A percentile compares a stretch with the other conserved stretches of the same genome.
Conservation (phyloP, 2,888 invertebrate species). For the Girardia tigrina region DNA sequence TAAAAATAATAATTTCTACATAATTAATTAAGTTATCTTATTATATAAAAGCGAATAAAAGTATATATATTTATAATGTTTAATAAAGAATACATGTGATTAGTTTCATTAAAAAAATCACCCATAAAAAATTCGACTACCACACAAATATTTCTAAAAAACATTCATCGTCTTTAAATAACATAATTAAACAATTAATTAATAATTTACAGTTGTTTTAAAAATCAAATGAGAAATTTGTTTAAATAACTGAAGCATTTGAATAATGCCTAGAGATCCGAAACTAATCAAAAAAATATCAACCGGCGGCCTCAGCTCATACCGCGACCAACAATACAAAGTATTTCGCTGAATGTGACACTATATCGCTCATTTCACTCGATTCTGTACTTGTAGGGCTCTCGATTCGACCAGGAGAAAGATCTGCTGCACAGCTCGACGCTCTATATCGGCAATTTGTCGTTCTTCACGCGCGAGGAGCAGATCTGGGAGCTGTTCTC, state of each 20-base stretch:
- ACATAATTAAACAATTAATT: no score
- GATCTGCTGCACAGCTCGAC: conserved; percentile 54
- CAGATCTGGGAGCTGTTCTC: conserved; percentile 91
- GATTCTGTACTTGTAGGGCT: conserved; percentile 42
- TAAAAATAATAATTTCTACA: no score
- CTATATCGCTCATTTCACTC: background rate
- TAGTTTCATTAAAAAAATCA: no score
- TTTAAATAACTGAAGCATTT: background rate
- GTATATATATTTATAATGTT: no score
- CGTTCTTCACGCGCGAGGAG: conserved; percentile 95
- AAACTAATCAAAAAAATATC: background rate
- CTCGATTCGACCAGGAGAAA: conserved; percentile 45
- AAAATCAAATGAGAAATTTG: no score
- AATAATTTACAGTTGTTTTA: no score
- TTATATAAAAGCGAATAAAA: no score
- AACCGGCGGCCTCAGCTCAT: background rate
- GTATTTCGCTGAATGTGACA: background rate
- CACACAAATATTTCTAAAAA: no score
- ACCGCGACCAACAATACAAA: background rate
- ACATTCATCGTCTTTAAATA: no score
- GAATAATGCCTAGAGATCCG: background rate
- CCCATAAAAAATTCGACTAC: no score
- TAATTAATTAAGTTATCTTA: no score
- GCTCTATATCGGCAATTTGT: conserved; percentile 86
- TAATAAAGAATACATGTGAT: no score